Conservation (phyloP, 2,113 vertebrate species). For the Puffinus mauretanicus region DNA sequence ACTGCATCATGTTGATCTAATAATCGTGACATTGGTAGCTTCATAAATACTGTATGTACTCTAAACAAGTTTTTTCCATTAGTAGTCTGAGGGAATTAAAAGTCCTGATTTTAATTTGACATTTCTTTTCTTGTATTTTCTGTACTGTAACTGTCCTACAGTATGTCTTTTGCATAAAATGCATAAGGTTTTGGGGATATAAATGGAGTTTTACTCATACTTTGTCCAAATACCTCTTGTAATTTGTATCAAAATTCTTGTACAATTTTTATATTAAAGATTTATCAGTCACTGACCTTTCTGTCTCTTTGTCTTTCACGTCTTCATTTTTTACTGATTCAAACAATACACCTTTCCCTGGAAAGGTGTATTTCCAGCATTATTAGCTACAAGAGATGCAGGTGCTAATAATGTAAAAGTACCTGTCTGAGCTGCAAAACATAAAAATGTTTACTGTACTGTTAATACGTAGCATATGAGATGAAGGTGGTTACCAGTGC, state of each 20-base stretch:
- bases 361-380: too few species aligned
- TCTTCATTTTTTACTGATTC: neutral
- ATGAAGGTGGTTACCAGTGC: too few species aligned
- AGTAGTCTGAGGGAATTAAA: constrained; percentile 79
- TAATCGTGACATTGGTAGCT: constrained; percentile 80
- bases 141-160: constrained; percentile 92
- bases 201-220: constrained; percentile 99
- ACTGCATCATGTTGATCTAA: constrained; percentile 74
- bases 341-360: neutral
- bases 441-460: too few species aligned
- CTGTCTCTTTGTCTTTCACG: constrained; percentile 22
- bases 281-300: constrained; percentile 93
- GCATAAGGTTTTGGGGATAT: constrained; percentile 98
- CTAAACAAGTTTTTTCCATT: constrained; percentile 81
- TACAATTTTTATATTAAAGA: constrained; percentile 99
- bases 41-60: constrained; percentile 86
- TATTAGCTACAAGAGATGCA: too few species aligned
- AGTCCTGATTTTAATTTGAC: constrained; percentile 69
- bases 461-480: too few species aligned
- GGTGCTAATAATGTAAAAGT: too few species aligned
- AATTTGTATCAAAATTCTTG: constrained; percentile 99
- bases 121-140: constrained; percentile 84
- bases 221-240: constrained; percentile 99
- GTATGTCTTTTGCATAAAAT: constrained; percentile 93
- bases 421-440: too few species aligned